A percentile compares a stretch with the other conserved stretches of the same genome.
Conservation (phyloP, 2,797 vertebrate genomes). For the Hylomyscus alleni region DNA sequence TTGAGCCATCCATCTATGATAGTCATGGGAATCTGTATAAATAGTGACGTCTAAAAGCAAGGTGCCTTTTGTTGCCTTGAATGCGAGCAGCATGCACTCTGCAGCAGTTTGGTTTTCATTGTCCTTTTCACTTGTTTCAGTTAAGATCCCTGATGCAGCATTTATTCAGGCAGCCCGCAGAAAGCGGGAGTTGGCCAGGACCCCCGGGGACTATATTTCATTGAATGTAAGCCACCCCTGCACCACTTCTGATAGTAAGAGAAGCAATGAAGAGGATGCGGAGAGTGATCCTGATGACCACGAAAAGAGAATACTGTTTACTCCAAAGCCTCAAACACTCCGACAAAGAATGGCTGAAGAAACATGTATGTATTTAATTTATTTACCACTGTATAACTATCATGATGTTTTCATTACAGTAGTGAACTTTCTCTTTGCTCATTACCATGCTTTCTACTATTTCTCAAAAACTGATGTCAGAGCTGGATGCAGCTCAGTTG, state of each 20-base stretch:
- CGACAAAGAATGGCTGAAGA: conserved; percentile 93
- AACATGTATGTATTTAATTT: conserved; percentile 88
- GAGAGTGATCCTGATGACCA: conserved; percentile 93
- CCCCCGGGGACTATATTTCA: conserved; percentile 91
- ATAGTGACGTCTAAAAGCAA: not conserved
- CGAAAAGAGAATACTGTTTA: conserved; percentile 92
- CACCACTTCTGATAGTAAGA: not conserved
- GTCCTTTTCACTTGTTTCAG: conserved; percentile 85
- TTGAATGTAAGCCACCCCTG: conserved; percentile 85
- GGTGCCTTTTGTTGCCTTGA: not conserved
- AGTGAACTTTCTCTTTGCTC: not conserved
- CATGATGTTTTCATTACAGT: conserved; percentile 25
- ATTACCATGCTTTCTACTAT: not conserved
- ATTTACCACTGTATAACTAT: not conserved
- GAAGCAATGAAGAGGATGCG: conserved; percentile 87
- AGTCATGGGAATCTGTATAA: conserved; percentile 15
- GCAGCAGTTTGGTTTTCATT: not conserved
- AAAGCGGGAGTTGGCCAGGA: conserved; percentile 88
- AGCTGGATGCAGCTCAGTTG: not conserved
- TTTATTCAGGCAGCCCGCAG: conserved; percentile 90
- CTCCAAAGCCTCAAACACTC: conserved; percentile 91
- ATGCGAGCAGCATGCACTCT: not conserved
- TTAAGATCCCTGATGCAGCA: conserved; percentile 89
- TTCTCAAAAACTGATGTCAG: not conserved
- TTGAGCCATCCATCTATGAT: not conserved